Base-by-base conservation (phyloP, 2,888 invertebrate species). In the Cerastis leucographa region DNA sequence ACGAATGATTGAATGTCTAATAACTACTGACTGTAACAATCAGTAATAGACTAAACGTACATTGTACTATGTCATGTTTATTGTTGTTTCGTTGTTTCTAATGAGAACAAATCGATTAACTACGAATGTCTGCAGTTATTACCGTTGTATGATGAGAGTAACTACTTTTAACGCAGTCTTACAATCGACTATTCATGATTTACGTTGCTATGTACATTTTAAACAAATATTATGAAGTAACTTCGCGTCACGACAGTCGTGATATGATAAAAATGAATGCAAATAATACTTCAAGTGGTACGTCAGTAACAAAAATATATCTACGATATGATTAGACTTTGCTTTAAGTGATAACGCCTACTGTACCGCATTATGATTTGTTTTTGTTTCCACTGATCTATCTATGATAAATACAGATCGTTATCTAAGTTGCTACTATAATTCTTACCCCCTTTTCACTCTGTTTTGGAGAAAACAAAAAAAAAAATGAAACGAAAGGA, bases 261-360 rank as follows among this genome's bases (percentile, higher is more conserved):
- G 84, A 71, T 54, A 61, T 66, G 83, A 82, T 76, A 74, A 78
- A 71, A 70, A 80, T 14, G 0, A 71, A 71, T 65, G 68, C 54
- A 85, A 85, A 85, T 74, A 84, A 73, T 69, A 59, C 29, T 62
- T 22, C 67, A 25, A 74, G 22, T 17, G 25, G 17, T 81, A 71
- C 59, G 54, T 65, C 40, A 74, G 70, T 14, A 19, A 42, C 35
- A 70, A 81, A 72, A 81, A 73, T 68, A 68, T 70, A 73, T 65
- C 44, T 64, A n/a, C 2, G 42, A 46, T 42, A n/a, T 54, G 40
- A 54, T 59, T 64, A 46, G 29, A 42, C 22, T 54, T 77, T 64
- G n/a, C 22, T 74, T 40, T 44, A 25, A 25, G 17, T 54, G 76
- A 46, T 61, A 70, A 40, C 5, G 40, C n/a, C n/a, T 71, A 29